Evolutionary conservation across 2,113 vertebrate species (phyloP).

Genomic region (Phasianus colchicus): DNA sequence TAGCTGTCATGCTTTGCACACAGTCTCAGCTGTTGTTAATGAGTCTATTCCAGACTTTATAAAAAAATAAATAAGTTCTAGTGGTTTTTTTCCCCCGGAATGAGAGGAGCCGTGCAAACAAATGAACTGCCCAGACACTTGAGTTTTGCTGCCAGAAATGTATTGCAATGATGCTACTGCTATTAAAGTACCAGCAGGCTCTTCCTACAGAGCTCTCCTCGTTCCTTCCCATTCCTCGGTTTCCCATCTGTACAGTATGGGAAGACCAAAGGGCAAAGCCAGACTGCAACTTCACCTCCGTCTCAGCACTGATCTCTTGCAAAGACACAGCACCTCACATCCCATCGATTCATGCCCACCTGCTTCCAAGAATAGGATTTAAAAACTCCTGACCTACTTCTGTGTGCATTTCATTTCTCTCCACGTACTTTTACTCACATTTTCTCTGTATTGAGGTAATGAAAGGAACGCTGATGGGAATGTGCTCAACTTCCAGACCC

Average conservation of each 20-base stretch:
- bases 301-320: not conserved
- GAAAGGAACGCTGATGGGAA: constrained; percentile 88
- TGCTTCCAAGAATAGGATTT: not conserved
- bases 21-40: fast-evolving
- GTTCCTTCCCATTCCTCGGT: not conserved
- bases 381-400: too few relatives aligned
- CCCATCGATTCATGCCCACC: not conserved
- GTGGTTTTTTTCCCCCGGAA: too few relatives aligned
- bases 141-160: not conserved
- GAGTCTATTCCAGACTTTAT: not conserved
- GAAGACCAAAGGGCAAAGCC: not conserved
- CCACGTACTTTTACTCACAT: constrained; percentile 71
- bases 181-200: not conserved
- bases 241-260: not conserved
- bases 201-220: not conserved
- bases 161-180: not conserved
- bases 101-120: too few relatives aligned
- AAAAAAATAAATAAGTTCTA: too few relatives aligned
- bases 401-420: not conserved
- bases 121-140: not conserved
- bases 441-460: constrained; percentile 81
- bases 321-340: not conserved
- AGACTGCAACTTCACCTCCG: not conserved
- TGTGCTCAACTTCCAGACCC: constrained; percentile 90
- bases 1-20: not conserved